Evolutionary conservation across 2,113 vertebrate species (phyloP), one percentile per base, ranked within the genome.

Genomic region (Gobius niger): DNA sequence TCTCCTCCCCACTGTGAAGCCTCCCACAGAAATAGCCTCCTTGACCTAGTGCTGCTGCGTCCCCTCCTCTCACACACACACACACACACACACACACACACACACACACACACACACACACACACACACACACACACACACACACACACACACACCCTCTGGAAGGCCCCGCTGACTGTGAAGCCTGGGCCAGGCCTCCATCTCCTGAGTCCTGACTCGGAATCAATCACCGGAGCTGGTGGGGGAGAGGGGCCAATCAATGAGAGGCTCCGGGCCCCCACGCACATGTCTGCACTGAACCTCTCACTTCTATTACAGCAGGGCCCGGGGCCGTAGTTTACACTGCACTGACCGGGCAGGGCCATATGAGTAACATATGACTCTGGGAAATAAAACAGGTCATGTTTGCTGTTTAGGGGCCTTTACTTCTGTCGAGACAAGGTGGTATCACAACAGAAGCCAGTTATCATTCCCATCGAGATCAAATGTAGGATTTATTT

Each of bases 211-310:
- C 77, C 76, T 88, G 89, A 88, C 89, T 91, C 85, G 63, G 84
- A 92, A 92, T 90, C 91, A 91, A 92, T 92, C 91, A 88, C 83
- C 1, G 18, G 70, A 68, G 83, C 75, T 85, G 86, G 85, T 70
- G 73, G 80, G 75, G 74, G 78, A 54, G 75, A 66, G 7, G 75
- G 72, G 78, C 77, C 84, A 73, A 90, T 90, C 88, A 84, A 86
- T 91, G 87, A 81, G 85, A 73, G 73, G 81, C 80, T 82, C 72
- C 63, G 68, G 86, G 86, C 85, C 83, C 85, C 73, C 74, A 81
- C 51, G 81, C 77, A 72, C 82, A 85, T 75, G 67, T 84, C 81
- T 85, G 68, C 82, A 86, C 77, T 73, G 77, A 64, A 79, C 66
- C 67, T 67, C 82, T 87, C 81, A 69, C 77, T 83, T 66, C 71